Evolutionary conservation across 2,113 vertebrate species (phyloP).

Genomic region (Microtus oregoni): DNA sequence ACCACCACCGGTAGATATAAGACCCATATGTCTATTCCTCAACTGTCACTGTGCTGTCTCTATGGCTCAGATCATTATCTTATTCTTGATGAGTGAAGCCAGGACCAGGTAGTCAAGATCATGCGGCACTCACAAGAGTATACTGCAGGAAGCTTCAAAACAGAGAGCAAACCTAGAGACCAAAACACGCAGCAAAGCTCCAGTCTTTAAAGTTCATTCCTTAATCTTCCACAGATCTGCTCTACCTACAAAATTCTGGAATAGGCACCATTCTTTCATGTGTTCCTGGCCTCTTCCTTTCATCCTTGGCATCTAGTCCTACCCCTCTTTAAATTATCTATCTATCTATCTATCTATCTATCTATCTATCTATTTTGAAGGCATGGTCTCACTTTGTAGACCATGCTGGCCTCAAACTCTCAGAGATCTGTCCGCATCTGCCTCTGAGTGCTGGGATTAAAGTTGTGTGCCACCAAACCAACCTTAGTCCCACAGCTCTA

Average conservation of each 20-base stretch:
- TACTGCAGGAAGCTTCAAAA: not conserved
- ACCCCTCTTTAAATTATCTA: not conserved
- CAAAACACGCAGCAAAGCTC: not conserved
- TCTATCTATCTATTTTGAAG: not conserved
- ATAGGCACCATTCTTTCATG: not conserved
- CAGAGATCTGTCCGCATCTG: not conserved
- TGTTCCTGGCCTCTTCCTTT: not conserved
- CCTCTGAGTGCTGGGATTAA: not conserved
- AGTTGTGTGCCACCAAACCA: no score
- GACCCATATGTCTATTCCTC: not conserved
- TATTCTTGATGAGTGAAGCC: not conserved
- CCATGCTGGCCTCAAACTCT: not conserved
- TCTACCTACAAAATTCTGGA: not conserved
- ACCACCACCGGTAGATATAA: not conserved
- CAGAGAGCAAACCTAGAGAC: not conserved
- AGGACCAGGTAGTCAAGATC: not conserved
- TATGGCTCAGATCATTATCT: not conserved
- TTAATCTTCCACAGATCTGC: not conserved
- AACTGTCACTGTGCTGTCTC: not conserved
- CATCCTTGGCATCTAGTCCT: not conserved
- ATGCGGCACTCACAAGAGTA: not conserved
- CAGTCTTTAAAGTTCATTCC: not conserved
- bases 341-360: no score
- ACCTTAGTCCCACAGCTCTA: not conserved
- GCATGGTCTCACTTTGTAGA: not conserved